Percentiles rank a stretch among this genome's conserved stretches.
phyloP scores from a whole-genome alignment of 2,113 vertebrate genomes.

The Labrus mixtus region DNA sequence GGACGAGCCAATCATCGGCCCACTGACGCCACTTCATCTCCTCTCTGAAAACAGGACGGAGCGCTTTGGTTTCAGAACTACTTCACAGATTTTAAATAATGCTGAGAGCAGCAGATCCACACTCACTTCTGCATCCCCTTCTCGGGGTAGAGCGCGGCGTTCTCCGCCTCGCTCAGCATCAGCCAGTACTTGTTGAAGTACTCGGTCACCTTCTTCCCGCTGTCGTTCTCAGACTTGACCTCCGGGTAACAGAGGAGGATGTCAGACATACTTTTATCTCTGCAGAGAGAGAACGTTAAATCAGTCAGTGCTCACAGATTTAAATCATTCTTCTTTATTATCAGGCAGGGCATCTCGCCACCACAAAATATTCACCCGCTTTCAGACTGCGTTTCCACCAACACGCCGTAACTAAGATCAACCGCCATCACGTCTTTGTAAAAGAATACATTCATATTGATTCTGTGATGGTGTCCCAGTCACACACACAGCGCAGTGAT shows the following conservation, averaged over 20 bases:
- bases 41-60: constrained; percentile 81
- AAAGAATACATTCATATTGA: no score
- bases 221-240: constrained; percentile 87
- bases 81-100: background rate
- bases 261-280: constrained; percentile 87
- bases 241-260: constrained; percentile 90
- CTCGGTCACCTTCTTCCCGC: constrained; percentile 91
- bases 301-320: background rate
- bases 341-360: no score
- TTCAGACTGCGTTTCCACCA: no score
- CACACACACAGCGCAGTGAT: no score
- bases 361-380: no score
- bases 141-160: constrained; percentile 80
- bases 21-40: constrained; percentile 98
- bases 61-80: no score
- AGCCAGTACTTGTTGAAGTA: constrained; percentile 98
- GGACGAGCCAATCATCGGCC: constrained; percentile 96
- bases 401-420: no score
- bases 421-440: no score
- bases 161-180: constrained; percentile 90
- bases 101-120: background rate
- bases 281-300: constrained; percentile 28
- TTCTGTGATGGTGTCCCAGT: no score
- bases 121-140: constrained; percentile 91
- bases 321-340: no score